phyloP scores from a whole-genome alignment of 2,797 vertebrate genomes.

The Heliangelus exortis region DNA sequence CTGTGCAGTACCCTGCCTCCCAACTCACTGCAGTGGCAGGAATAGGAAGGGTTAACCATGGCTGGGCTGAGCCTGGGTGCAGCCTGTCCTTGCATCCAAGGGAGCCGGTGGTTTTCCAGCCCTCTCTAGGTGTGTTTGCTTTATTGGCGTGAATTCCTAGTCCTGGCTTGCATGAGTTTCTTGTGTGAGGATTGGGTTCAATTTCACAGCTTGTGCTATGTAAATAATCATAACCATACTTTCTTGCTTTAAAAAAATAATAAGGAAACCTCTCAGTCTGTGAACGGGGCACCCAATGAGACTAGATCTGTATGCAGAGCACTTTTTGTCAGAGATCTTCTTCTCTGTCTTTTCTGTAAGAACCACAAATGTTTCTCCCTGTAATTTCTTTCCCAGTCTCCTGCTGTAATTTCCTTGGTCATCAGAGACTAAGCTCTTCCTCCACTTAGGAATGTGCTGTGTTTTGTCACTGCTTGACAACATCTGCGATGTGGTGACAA shows the following conservation, averaged over 20 bases:
- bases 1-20: neutral
- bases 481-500: conserved; percentile 76
- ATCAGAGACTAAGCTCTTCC: conserved; percentile 61
- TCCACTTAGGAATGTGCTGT: conserved; percentile 60
- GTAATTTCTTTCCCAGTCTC: conserved; percentile 58
- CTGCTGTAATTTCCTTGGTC: conserved; percentile 50
- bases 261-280: neutral
- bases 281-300: neutral
- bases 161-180: neutral
- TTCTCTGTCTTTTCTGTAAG: neutral
- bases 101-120: neutral
- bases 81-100: neutral
- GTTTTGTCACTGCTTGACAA: conserved; percentile 73
- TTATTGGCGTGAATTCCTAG: neutral
- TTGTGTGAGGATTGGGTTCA: neutral
- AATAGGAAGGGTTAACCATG: neutral
- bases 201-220: neutral
- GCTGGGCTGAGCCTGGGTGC: neutral
- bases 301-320: neutral
- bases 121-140: neutral
- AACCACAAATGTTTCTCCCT: neutral
- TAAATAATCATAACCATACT: neutral
- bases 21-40: fast-evolving
- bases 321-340: neutral
- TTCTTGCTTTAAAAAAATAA: neutral